phyloP scores from a whole-genome alignment of 2,888 invertebrate species.

The Balanococcus diminutus region DNA sequence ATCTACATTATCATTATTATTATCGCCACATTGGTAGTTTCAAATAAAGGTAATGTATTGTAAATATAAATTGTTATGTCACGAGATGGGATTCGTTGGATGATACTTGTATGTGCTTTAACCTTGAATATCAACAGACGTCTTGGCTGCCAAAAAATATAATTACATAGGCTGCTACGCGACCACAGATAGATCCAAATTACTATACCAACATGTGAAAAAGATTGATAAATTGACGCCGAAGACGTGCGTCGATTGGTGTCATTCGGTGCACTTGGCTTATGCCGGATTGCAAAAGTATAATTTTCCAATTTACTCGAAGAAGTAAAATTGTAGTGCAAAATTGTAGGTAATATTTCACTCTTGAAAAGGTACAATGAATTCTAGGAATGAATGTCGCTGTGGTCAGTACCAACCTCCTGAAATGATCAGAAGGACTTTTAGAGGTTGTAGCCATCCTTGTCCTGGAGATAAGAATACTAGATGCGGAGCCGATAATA shows the following conservation, averaged over 20 bases:
- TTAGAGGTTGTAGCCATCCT: not conserved
- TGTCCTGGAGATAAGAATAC: not conserved
- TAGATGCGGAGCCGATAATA: not conserved
- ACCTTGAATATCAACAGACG: no score
- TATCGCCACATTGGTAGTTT: no score
- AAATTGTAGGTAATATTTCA: no score
- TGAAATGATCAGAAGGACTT: not conserved
- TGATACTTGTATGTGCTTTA: no score
- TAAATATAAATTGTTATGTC: no score
- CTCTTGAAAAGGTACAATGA: not conserved
- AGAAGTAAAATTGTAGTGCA: not conserved
- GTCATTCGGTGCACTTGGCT: not conserved
- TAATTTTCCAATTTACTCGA: not conserved
- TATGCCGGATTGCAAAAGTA: not conserved
- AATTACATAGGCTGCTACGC: not conserved
- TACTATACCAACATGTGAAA: not conserved
- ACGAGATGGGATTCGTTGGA: no score
- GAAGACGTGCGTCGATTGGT: not conserved
- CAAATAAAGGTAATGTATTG: no score
- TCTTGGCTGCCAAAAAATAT: not conserved
- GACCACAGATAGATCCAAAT: not conserved
- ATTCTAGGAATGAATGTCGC: not conserved
- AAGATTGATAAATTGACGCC: not conserved
- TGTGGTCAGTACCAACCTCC: not conserved
- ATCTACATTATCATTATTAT: no score